Evolutionary conservation across 2,888 invertebrate species (phyloP), one percentile per base, ranked within the genome.

Genomic region (Plusia festucae): DNA sequence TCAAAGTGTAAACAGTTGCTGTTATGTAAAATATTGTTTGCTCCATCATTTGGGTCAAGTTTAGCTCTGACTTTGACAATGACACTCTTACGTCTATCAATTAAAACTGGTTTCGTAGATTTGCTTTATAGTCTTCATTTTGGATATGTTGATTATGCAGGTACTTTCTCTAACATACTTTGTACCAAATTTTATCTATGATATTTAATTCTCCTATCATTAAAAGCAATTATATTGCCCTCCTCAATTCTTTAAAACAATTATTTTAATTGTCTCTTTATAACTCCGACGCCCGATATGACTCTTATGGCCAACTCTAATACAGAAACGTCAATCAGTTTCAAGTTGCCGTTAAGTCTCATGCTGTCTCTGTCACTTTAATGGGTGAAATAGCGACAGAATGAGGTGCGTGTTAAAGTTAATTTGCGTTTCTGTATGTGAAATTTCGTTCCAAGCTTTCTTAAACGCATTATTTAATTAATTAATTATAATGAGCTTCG

Each of bases 11-110:
- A 78, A 63, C 60, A 76, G 80, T 76, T 79, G 76, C 70, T 70
- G 76, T 82, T 85, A 83, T 79, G 81, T 85, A 82, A 85, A 81
- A 78, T 83, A 13, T 76, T 57, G 75, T 86, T 84, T 79, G 70
- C 74, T 73, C 70, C 74, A 70, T 67, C 80, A 85, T 86, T 82
- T 73, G 76, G 87, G 88, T 88, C 88, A 88, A 87, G 87, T 87
- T 79, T 73, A 79, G 74, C 82, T 71, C 63, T 75, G 79, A 74
- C 69, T 73, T 70, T 79, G 79, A 71, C 82, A 81, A 49, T 79
- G 76, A 68, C 72, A 70, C 70, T 73, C 68, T 70, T 57, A 51
- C 65, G 55, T 57, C 7, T 44, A 20, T 13, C 55, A 49, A 76
- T 73, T 65, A 54, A 56, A 0, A 62, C 22, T 46, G 9, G 46